Conservation (phyloP, 2,888 invertebrate species). For the Temnothorax unifasciatus region DNA sequence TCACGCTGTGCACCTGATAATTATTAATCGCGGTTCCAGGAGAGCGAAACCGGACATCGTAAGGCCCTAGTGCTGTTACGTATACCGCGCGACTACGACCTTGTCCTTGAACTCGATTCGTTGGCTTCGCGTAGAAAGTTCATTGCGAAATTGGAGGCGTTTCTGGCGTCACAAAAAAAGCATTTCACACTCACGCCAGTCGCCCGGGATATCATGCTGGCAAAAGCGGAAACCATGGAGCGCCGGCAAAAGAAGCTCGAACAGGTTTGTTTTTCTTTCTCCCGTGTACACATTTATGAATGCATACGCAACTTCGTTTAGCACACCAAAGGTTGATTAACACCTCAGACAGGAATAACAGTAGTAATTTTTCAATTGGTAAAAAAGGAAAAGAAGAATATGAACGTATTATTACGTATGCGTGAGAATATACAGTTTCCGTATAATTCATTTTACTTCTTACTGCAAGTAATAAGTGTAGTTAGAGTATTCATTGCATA, state of each 20-base stretch:
- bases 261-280: conserved; percentile 83
- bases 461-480: not conserved
- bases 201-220: conserved; percentile 94
- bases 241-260: conserved; percentile 96
- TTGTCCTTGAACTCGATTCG: conserved; percentile 96
- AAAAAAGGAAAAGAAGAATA: not conserved
- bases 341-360: not conserved
- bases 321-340: not conserved
- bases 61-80: conserved; percentile 93
- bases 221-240: conserved; percentile 97
- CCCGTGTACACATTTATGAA: not conserved
- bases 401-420: not conserved
- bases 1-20: not conserved
- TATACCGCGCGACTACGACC: conserved; percentile 95
- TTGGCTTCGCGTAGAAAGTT: conserved; percentile 94
- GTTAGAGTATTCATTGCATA: not conserved
- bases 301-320: not conserved
- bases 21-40: conserved; percentile 84
- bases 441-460: not conserved
- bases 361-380: not conserved
- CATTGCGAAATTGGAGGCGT: conserved; percentile 94
- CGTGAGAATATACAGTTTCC: not conserved
- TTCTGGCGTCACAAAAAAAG: conserved; percentile 94
- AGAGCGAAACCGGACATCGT: conserved; percentile 90
- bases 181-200: conserved; percentile 89